Base-by-base conservation (phyloP, 2,797 vertebrate genomes). In the Lutjanus campechanus region DNA sequence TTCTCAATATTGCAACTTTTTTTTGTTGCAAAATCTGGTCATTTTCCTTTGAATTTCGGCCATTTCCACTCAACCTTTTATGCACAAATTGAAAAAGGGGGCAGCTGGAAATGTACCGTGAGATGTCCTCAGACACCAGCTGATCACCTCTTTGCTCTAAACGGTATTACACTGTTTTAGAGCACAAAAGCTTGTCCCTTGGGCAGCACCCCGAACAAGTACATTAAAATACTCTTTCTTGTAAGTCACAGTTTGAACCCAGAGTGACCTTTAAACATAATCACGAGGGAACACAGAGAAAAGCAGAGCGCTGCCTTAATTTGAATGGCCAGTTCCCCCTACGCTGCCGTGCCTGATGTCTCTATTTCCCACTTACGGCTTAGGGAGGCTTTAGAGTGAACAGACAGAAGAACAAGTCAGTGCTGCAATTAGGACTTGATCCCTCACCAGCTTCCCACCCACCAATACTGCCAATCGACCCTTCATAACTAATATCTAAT, bases 181-280 rank as follows among this genome's bases (percentile, higher is more conserved):
- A 74, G 54, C 61, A 40, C 12, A 50, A 46, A 76, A 53, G 36
- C 65, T 54, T 12, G 43, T 41, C 51, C 22, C 43, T 5, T 1
- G 54, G 59, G 25, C 54, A 9, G 47, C 54, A 61, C n/a, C 22
- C 50, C 29, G 25, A 76, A 64, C 62, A 41, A 56, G 50, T 46
- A 65, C 47, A 76, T 63, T 69, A 25, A 46, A 47, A 60, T 5
- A n/a, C 16, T 22, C 3, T 56, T 66, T 62, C 55, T 44, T 40
- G 49, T 46, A 54, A 54, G 51, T 78, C 43, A 60, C 40, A 40
- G 47, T 61, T 58, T 59, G 12, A 63, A 80, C 72, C 46, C 59
- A 1, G 3, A 22, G 69, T 79, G 85, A 83, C 83, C 79, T 91
- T 83, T 77, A 66, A 43, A 81, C 25, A 51, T 61, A 54, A 82